These are phyloP conservation scores for Archocentrus centrarchus DNA, from an alignment of 2,113 vertebrate genomes.

Conservation along the genomic window DNA sequence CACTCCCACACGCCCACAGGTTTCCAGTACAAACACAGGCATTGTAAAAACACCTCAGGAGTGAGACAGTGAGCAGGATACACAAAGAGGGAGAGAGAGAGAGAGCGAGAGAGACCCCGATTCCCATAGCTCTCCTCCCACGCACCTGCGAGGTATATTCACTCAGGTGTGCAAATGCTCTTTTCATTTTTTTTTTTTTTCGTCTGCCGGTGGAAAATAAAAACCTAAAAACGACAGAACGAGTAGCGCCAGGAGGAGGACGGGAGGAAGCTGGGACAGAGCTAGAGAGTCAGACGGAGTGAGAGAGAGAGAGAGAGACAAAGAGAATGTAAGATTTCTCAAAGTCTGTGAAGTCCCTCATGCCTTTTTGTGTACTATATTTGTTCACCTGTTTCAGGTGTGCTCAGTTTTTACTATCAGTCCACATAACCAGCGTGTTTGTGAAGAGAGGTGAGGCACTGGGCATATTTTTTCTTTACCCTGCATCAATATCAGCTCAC, in stretches of 20 bases:
- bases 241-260: constrained; percentile 34
- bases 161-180: constrained; percentile 74
- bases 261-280: constrained; percentile 45
- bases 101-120: constrained; percentile 51
- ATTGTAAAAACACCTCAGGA: constrained; percentile 66
- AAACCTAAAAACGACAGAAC: constrained; percentile 34
- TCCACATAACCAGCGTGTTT: constrained; percentile 12
- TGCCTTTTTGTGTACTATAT: constrained; percentile 55
- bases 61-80: constrained; percentile 48
- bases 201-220: constrained; percentile 31
- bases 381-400: constrained; percentile 45
- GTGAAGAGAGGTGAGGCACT: constrained; percentile 39
- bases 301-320: constrained; percentile 35
- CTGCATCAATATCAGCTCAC: constrained; percentile 29
- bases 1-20: constrained; percentile 25
- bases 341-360: constrained; percentile 49
- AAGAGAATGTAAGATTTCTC: constrained; percentile 60
- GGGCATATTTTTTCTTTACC: constrained; percentile 27
- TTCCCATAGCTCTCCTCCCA: constrained; percentile 71
- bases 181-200: constrained; percentile 51
- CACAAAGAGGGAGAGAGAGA: constrained; percentile 48
- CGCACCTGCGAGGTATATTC: constrained; percentile 67
- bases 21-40: constrained; percentile 67
- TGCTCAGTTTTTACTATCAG: constrained; percentile 17
- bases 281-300: constrained; percentile 13